Base-by-base conservation (phyloP, 1,140 invertebrate species). In the Hycleus phaleratus region DNA sequence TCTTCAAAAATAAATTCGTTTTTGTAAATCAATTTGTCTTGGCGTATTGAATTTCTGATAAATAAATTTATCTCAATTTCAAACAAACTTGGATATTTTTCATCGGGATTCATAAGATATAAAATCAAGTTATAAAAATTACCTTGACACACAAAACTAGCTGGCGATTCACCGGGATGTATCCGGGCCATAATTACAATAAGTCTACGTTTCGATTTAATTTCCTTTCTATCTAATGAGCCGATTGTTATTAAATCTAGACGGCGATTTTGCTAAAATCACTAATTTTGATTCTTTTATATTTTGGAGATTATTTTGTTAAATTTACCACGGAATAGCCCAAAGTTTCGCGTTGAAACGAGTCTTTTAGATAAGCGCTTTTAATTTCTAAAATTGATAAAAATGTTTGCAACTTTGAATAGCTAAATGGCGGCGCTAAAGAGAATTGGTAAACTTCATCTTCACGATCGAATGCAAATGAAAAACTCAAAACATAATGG, bases 391-490 rank as follows among this genome's bases (percentile, higher is more conserved):
- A 78, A 46, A 81, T 73, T 59, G 88, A 83, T 49, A 98, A 75
- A 75, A 96, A 90, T 43, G 87, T 86, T 73, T 96, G 87, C 51
- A 93, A 78, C 45, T 90, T 79, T 0, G 91, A 89, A 76, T 97
- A 98, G 1, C 93, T 93, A 73, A 98, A 99, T 0, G 96, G 96
- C 65, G 88, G 93, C 7, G 86, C 88, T 65, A 97, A 83, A 1
- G 90, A 83, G 78, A 98, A 98, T 70, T 97, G 93, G 71, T 95
- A 97, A 2, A 94, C 82, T 65, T 91, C 89, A 68, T 95, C 93
- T 74, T 97, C 94, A 46, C 83, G 83, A 77, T 98, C 95, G 71
- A 98, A 98, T 12, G 86, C 86, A 72, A 97, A 97, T 0, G 91
- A 86, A 74, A 98, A 90, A 62, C 92, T 96, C 18, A 99, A 81